Conservation (phyloP, 1,140 invertebrate species). For the Drosophila watanabei region DNA sequence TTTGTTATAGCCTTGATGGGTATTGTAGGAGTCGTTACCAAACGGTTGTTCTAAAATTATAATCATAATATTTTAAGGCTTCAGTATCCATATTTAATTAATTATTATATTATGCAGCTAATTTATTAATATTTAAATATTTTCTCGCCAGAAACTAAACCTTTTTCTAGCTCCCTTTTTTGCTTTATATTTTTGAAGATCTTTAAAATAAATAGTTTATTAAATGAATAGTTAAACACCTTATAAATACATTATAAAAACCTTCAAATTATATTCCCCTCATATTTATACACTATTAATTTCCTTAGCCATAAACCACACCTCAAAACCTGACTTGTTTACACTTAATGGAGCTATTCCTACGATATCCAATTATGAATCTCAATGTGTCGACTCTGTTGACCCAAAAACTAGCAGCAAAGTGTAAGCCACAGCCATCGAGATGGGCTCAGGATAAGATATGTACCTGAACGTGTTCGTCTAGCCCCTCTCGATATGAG, state of each 20-base stretch:
- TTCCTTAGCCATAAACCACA: background rate
- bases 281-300: background rate
- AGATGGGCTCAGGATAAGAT: slow-evolving; percentile 34
- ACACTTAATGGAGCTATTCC: slow-evolving; percentile 14
- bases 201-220: background rate
- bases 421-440: slow-evolving; percentile 24
- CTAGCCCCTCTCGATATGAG: slow-evolving; percentile 42
- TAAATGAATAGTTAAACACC: too few species aligned
- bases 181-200: background rate
- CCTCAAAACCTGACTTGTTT: slow-evolving; percentile 5
- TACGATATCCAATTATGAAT: slow-evolving; percentile 52
- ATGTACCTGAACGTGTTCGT: slow-evolving; percentile 21
- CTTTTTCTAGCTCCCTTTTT: background rate
- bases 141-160: background rate
- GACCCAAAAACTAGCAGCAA: slow-evolving; percentile 52
- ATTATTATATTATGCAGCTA: too few species aligned
- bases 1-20: background rate
- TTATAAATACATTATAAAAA: background rate
- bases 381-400: slow-evolving; percentile 40
- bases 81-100: background rate
- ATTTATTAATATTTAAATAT: too few species aligned
- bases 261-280: background rate
- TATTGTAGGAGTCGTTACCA: too few species aligned
- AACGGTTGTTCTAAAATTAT: too few species aligned
- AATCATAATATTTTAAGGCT: background rate